These are phyloP conservation scores for Hecatera dysodea DNA, from an alignment of 2,888 invertebrate genomes.

Conservation along the genomic window DNA sequence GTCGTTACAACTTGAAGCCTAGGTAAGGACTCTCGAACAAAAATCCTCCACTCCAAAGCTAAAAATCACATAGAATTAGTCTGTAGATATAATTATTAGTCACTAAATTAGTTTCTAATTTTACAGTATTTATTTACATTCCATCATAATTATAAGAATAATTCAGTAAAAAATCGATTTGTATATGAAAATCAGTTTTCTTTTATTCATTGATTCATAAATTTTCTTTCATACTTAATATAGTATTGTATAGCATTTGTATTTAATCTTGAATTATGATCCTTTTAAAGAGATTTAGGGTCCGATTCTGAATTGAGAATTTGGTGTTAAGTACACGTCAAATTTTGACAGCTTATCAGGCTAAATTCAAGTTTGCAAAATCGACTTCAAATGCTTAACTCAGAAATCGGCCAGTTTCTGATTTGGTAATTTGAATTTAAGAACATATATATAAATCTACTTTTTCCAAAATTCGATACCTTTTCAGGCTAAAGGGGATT, in stretches of 20 bases:
- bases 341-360: too few species aligned
- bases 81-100: slow-evolving; percentile 56
- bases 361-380: not conserved
- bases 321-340: not conserved
- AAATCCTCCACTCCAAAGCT: slow-evolving; percentile 36
- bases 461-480: not conserved
- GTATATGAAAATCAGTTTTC: slow-evolving; percentile 28
- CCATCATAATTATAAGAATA: slow-evolving; percentile 55
- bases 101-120: slow-evolving; percentile 60
- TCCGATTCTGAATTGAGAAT: not conserved
- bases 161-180: slow-evolving; percentile 23
- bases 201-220: slow-evolving; percentile 28
- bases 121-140: slow-evolving; percentile 70
- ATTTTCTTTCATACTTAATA: slow-evolving; percentile 1
- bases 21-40: slow-evolving; percentile 1
- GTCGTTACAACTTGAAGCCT: not conserved
- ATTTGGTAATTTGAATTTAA: too few species aligned
- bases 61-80: slow-evolving; percentile 38
- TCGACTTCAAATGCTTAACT: not conserved
- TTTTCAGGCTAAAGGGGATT: too few species aligned
- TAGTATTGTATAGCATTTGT: slow-evolving; percentile 19
- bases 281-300: slow-evolving; percentile 6
- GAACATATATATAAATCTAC: not conserved
- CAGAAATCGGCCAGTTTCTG: not conserved
- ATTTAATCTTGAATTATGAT: not conserved